Conservation (phyloP, 2,888 invertebrate genomes). For the Nebria brevicollis region DNA sequence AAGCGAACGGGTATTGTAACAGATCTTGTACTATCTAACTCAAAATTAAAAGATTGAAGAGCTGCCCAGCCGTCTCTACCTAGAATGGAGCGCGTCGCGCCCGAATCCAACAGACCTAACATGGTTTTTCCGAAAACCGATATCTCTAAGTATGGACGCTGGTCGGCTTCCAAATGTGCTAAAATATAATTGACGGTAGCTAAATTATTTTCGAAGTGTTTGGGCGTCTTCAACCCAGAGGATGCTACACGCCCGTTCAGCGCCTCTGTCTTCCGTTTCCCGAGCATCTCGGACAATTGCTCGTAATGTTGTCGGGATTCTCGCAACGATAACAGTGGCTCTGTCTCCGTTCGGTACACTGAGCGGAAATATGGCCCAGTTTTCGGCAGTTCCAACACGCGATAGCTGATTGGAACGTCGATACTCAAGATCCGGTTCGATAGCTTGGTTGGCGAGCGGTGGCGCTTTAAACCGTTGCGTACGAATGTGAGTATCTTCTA, state of each 20-base stretch:
- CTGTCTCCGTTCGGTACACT: not conserved
- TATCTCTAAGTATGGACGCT: constrained; percentile 33
- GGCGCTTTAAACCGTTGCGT: not conserved
- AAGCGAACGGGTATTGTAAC: constrained; percentile 7
- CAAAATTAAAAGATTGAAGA: not conserved
- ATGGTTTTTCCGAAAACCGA: constrained; percentile 25
- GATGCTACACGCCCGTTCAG: not conserved
- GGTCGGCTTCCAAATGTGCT: constrained; percentile 9
- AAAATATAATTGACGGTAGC: constrained; percentile 21
- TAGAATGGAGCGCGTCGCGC: constrained; percentile 15
- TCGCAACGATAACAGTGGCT: not conserved
- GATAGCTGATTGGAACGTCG: not conserved
- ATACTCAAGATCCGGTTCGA: not conserved
- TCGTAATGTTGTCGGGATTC: not conserved
- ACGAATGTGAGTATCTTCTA: not conserved
- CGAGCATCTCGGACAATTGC: not conserved
- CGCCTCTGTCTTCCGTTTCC: not conserved
- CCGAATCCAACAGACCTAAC: constrained; percentile 32
- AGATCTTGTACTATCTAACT: not conserved
- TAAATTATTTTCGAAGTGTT: too few species aligned
- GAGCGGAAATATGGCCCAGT: not conserved
- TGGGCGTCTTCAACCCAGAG: not conserved
- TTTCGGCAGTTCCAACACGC: not conserved
- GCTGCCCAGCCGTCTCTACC: constrained; percentile 10
- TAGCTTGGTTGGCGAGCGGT: not conserved